Percentiles rank a stretch among this genome's conserved stretches.
Evolutionary conservation across 1,140 invertebrate species (phyloP).

Genomic region (Sweltsa coloradensis): DNA sequence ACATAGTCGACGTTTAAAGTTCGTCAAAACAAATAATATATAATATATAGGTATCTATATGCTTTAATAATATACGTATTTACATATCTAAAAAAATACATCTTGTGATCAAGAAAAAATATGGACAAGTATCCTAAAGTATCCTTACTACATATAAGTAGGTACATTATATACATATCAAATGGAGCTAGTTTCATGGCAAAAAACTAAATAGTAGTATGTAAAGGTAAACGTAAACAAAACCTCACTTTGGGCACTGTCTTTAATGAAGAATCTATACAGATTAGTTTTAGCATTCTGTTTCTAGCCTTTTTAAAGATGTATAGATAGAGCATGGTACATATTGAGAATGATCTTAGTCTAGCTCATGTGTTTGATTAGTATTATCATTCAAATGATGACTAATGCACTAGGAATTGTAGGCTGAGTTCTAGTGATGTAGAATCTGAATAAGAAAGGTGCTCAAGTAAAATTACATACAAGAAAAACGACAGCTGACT

Average conservation of each 20-base stretch:
- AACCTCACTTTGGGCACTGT: not conserved
- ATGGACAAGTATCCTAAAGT: slow-evolving; percentile 10
- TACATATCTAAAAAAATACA: slow-evolving; percentile 15
- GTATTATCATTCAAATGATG: too few relatives aligned
- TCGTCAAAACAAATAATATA: not conserved
- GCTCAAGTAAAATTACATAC: too few relatives aligned
- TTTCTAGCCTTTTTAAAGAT: not conserved
- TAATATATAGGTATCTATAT: slow-evolving; percentile 11
- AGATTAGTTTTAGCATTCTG: not conserved
- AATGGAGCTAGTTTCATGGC: not conserved
- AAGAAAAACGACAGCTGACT: too few relatives aligned
- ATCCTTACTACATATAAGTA: slow-evolving; percentile 10
- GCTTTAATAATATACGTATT: slow-evolving; percentile 5
- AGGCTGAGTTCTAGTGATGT: too few relatives aligned
- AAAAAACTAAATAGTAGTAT: slow-evolving; percentile 2
- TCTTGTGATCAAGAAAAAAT: slow-evolving; percentile 14
- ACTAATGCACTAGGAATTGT: too few relatives aligned
- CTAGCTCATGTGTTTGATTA: too few relatives aligned
- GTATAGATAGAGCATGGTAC: not conserved
- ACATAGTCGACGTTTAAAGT: not conserved
- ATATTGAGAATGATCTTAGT: too few relatives aligned
- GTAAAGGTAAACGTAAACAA: not conserved
- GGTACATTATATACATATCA: slow-evolving; percentile 8
- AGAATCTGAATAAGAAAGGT: too few relatives aligned
- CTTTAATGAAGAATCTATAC: not conserved